These are phyloP conservation scores for Trididemnum miniatum DNA, from an alignment of 23 tunicate species.

Conservation along the genomic window DNA sequence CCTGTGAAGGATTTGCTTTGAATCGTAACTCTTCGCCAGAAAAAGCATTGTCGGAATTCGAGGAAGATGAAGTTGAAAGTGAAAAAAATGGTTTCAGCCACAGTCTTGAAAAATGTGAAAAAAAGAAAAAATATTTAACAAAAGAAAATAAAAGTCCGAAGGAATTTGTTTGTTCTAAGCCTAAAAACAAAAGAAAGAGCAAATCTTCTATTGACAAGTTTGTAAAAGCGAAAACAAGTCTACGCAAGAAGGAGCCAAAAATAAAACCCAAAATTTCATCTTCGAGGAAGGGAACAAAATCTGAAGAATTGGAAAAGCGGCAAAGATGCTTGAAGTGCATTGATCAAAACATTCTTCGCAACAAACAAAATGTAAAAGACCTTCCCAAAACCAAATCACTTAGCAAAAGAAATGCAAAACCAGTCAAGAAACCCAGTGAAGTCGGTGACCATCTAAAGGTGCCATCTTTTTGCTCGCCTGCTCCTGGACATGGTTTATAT, in stretches of 20 bases:
- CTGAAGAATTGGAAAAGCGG: not conserved
- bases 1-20: conserved; percentile 17
- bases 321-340: not conserved
- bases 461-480: conserved; percentile 12
- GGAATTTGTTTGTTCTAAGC: not conserved
- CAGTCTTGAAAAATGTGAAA: not conserved
- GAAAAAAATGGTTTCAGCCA: not conserved
- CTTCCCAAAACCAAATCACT: not conserved
- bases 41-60: not conserved
- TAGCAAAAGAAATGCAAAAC: not conserved
- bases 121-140: no score
- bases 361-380: not conserved
- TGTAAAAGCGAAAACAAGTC: no score
- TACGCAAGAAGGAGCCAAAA: no score
- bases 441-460: not conserved
- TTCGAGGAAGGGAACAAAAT: not conserved
- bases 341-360: not conserved
- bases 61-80: no score
- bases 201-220: no score
- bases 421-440: not conserved
- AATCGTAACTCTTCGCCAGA: no score
- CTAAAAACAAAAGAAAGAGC: not conserved
- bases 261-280: no score
- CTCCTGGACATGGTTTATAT: conserved; percentile 1
- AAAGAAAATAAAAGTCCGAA: not conserved